Base-by-base conservation (phyloP, 2,888 invertebrate species). In the Osedax frankpressi region DNA sequence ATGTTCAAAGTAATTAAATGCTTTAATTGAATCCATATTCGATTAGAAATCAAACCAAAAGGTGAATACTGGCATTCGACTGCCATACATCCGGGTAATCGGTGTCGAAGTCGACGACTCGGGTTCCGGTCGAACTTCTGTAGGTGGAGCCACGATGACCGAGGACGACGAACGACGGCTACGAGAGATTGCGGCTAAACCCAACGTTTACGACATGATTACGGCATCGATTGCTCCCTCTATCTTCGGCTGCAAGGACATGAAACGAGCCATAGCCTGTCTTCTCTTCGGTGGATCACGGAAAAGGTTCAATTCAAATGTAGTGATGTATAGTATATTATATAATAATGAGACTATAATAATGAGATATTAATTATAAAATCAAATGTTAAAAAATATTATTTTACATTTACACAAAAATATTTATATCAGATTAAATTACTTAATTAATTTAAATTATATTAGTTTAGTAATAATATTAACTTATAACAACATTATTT, bases 251-350 rank as follows among this genome's bases (percentile, higher is more conserved):
- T 91, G 90, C 26, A 83, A 87, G 0, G 97, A 99, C 83, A 94
- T 98, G 79, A 98, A 98, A 84, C 97, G 94, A 85, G 93, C 97
- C 1, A 93, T 98, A 74, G 92, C 94, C 14, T 92, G 94, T 80
- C 87, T 98, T 76, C 86, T 98, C 60, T 96, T 98, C 86, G 96
- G 96, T 79, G 98, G 92, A 87, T 86, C 87, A 0, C 81, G 87
- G 59, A 88, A 88, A 80, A 82, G 84, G 86, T 86, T n/a, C n/a
- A n/a, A n/a, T n/a, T n/a, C n/a, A n/a, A n/a, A n/a, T n/a, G n/a
- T n/a, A n/a, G n/a, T n/a, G n/a, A n/a, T n/a, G n/a, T n/a, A n/a
- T n/a, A n/a, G n/a, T n/a, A n/a, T n/a, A n/a, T n/a, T n/a, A n/a
- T n/a, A n/a, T n/a, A n/a, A n/a, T n/a, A n/a, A n/a, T n/a, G n/a